A percentile compares a stretch with the other conserved stretches of the same genome.
Evolutionary conservation across 1,140 invertebrate genomes (phyloP).

Genomic region (Metaphire vulgaris): DNA sequence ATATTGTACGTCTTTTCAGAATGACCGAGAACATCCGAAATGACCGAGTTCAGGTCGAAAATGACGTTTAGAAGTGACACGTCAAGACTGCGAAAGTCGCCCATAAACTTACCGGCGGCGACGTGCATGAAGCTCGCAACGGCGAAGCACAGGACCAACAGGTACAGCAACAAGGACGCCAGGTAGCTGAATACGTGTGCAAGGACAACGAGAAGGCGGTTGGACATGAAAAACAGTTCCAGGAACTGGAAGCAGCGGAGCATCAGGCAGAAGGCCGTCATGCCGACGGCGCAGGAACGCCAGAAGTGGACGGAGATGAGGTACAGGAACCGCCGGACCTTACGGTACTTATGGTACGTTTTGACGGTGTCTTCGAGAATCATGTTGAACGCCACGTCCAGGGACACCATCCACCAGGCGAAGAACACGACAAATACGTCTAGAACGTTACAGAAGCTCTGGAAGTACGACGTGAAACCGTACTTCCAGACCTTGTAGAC

Average conservation of each 20-base stretch:
- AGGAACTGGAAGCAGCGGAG: background rate
- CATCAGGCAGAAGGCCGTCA: background rate
- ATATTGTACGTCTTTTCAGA: background rate
- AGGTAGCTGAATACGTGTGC: background rate
- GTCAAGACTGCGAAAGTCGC: background rate
- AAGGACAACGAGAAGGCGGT: background rate
- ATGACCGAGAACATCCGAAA: background rate
- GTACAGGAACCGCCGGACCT: background rate
- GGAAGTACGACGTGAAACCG: background rate
- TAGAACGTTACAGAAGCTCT: background rate
- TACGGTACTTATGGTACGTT: background rate
- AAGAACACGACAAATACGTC: background rate
- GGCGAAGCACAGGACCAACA: background rate
- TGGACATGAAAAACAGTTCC: background rate
- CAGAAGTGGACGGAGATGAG: background rate
- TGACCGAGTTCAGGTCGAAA: background rate
- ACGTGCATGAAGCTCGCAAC: background rate
- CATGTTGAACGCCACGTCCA: background rate
- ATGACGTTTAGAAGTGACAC: background rate
- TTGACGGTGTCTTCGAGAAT: background rate
- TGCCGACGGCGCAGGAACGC: background rate
- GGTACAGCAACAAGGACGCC: background rate
- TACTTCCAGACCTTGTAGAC: background rate
- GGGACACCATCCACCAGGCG: background rate
- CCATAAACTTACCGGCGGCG: background rate